Evolutionary conservation across 1,140 invertebrate genomes (phyloP).

Genomic region (Samia ricini): DNA sequence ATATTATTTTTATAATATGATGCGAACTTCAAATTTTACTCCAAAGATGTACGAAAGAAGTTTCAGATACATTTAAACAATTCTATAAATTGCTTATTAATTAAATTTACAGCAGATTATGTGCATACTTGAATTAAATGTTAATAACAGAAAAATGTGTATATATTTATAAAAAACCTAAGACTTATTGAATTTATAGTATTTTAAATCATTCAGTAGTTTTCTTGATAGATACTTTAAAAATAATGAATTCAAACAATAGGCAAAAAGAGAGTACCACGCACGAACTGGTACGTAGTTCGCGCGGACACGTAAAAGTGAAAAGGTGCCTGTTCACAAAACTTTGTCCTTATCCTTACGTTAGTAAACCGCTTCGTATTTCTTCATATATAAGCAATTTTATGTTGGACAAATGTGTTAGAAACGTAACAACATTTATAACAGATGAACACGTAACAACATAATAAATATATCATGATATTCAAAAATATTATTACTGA

Average conservation of each 20-base stretch:
- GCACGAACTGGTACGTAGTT: conserved; percentile 26
- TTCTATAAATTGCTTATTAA: no score
- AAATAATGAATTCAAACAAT: conserved; percentile 13
- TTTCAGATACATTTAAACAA: no score
- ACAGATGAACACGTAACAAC: background rate
- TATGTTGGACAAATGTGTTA: background rate
- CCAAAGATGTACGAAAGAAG: no score
- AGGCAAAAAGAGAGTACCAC: conserved; percentile 21
- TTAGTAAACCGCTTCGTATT: conserved; percentile 15
- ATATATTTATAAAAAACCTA: no score
- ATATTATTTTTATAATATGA: no score
- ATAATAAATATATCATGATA: conserved; percentile 19
- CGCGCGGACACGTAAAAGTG: conserved; percentile 21
- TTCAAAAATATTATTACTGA: conserved; percentile 19
- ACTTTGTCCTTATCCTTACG: conserved; percentile 21
- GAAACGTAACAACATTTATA: background rate
- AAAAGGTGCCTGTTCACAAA: conserved; percentile 25
- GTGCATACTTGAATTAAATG: no score
- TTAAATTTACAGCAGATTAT: no score
- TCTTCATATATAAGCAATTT: background rate
- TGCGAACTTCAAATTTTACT: no score
- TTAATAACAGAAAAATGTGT: no score
- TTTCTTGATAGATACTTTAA: no score
- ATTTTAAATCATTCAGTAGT: no score
- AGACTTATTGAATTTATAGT: no score